A percentile compares a stretch with the other conserved stretches of the same genome.
phyloP scores from a whole-genome alignment of 2,113 vertebrate species.

The Serinus canaria region DNA sequence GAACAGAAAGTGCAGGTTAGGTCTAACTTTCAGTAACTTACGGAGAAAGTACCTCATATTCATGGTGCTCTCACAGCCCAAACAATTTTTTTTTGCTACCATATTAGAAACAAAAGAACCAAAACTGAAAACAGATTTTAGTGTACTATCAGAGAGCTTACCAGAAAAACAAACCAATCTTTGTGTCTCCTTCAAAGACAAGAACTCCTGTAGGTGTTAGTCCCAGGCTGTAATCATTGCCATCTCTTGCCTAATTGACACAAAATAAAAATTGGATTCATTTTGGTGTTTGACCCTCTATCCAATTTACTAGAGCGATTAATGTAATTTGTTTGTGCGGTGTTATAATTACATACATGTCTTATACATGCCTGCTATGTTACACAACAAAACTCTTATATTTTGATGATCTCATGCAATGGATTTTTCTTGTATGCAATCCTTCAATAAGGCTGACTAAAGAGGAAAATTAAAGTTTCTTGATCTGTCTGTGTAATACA shows the following conservation, averaged over 20 bases:
- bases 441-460: neutral
- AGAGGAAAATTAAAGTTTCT: neutral
- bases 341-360: neutral
- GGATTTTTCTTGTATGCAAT: neutral
- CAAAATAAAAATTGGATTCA: slow-evolving; percentile 11
- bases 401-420: neutral
- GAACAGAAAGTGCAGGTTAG: neutral
- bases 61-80: neutral
- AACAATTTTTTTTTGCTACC: neutral
- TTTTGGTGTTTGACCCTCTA: neutral
- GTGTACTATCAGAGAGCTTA: slow-evolving; percentile 50
- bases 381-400: neutral
- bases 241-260: slow-evolving; percentile 87
- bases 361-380: neutral
- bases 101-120: neutral
- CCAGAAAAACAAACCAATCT: slow-evolving; percentile 99
- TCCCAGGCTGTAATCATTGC: slow-evolving; percentile 97
- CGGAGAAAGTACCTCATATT: neutral
- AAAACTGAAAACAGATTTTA: neutral
- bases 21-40: neutral
- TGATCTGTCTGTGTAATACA: neutral
- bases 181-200: slow-evolving; percentile 97
- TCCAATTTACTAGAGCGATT: neutral
- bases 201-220: slow-evolving; percentile 96
- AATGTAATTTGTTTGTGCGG: neutral